Percentiles rank a stretch among this genome's conserved stretches.
These are phyloP conservation scores for Zygogramma bicolorata DNA, from an alignment of 2,888 invertebrate genomes.

Conservation along the genomic window DNA sequence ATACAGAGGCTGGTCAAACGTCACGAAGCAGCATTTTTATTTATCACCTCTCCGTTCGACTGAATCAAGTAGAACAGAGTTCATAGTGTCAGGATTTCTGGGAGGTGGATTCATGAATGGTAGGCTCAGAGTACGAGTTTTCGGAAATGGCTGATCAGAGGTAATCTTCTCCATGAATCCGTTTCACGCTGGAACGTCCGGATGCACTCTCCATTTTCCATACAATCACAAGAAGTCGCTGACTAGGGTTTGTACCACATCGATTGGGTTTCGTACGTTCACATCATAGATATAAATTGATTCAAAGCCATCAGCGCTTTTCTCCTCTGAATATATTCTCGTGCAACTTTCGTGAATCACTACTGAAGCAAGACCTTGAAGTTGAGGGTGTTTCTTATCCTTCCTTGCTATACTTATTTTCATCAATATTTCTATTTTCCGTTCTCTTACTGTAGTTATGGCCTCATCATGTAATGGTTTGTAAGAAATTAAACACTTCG, in stretches of 20 bases:
- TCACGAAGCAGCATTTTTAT: not conserved
- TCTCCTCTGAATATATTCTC: conserved; percentile 17
- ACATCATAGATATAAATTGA: not conserved
- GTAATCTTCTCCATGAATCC: not conserved
- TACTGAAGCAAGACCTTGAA: conserved; percentile 17
- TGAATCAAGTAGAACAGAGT: not conserved
- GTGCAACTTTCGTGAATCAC: conserved; percentile 21
- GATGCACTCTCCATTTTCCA: not conserved
- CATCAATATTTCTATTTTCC: conserved; percentile 7
- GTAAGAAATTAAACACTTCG: conserved; percentile 3
- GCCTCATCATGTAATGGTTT: conserved; percentile 6
- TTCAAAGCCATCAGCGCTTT: not conserved
- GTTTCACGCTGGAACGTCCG: not conserved
- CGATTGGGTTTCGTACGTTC: not conserved
- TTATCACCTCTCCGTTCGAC: not conserved
- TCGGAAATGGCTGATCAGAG: not conserved
- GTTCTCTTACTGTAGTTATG: conserved; percentile 7
- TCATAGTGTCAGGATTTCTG: not conserved
- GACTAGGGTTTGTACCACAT: not conserved
- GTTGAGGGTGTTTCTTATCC: conserved; percentile 17
- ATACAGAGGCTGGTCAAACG: conserved; percentile 3
- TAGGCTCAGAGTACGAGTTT: not conserved
- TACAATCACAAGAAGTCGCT: not conserved
- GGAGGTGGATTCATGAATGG: not conserved
- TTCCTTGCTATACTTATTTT: conserved; percentile 7